These are phyloP conservation scores for Neodiprion pinetum DNA, from an alignment of 1,140 invertebrate genomes.

Conservation along the genomic window DNA sequence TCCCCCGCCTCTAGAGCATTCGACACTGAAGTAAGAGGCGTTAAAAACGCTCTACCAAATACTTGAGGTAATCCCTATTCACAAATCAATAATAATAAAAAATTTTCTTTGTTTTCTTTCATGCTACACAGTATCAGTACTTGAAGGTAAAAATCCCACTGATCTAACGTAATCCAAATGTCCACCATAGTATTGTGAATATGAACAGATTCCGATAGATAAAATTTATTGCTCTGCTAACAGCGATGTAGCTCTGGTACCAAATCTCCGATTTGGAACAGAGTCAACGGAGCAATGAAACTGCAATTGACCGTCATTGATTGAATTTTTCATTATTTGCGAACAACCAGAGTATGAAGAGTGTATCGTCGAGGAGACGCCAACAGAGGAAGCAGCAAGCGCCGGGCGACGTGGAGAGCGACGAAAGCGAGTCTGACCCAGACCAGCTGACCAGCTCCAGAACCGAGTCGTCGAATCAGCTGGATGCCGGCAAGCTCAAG, in stretches of 20 bases:
- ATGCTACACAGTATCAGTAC: conserved; percentile 5
- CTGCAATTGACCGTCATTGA: too few species aligned
- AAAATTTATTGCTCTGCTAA: too few species aligned
- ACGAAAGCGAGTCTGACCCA: conserved; percentile 78
- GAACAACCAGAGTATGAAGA: conserved; percentile 56
- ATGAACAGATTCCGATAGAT: too few species aligned
- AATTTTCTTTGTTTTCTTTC: background rate
- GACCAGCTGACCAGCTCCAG: conserved; percentile 77
- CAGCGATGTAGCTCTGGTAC: too few species aligned
- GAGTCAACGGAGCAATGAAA: too few species aligned
- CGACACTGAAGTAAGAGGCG: too few species aligned
- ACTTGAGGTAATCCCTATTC: background rate
- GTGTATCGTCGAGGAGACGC: conserved; percentile 59
- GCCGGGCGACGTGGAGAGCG: conserved; percentile 73
- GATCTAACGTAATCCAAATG: too few species aligned
- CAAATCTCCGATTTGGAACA: too few species aligned
- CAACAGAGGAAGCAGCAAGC: conserved; percentile 64
- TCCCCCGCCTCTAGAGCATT: too few species aligned
- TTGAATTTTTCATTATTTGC: too few species aligned
- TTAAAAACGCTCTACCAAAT: background rate
- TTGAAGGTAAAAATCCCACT: background rate
- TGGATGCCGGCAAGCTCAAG: conserved; percentile 74
- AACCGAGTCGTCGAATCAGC: conserved; percentile 78
- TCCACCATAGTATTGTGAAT: too few species aligned
- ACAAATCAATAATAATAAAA: too few species aligned